These are phyloP conservation scores for Drosophila arawakana DNA, from an alignment of 1,140 invertebrate species.

Conservation along the genomic window DNA sequence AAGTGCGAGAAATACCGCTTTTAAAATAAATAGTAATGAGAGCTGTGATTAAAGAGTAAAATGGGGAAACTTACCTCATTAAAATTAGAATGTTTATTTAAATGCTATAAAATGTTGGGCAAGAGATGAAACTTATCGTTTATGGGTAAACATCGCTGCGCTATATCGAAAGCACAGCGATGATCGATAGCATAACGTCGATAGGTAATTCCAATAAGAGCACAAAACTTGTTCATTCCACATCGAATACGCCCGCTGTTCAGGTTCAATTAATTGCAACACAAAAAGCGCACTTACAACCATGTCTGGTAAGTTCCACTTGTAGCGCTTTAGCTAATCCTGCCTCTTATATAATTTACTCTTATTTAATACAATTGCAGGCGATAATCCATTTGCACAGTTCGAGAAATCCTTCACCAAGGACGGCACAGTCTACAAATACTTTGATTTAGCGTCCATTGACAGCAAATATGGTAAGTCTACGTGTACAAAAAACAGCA, in stretches of 20 bases:
- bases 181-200: too few relatives aligned
- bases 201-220: not conserved
- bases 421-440: conserved; percentile 89
- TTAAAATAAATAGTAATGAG: not conserved
- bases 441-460: conserved; percentile 90
- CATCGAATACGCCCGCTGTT: conserved; percentile 39
- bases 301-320: conserved; percentile 65
- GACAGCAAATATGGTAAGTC: conserved; percentile 91
- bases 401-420: conserved; percentile 89
- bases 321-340: not conserved
- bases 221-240: conserved; percentile 39
- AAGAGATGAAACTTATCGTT: too few relatives aligned
- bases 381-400: conserved; percentile 89
- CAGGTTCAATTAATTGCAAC: conserved; percentile 30
- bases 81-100: too few relatives aligned
- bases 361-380: conserved; percentile 71
- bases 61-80: too few relatives aligned
- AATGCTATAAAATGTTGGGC: too few relatives aligned
- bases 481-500: not conserved
- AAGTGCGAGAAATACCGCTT: conserved; percentile 5
- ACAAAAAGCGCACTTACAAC: conserved; percentile 26
- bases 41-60: too few relatives aligned
- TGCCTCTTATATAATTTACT: conserved; percentile 44
- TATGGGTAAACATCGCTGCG: too few relatives aligned
- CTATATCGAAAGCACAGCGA: too few relatives aligned